Evolutionary conservation across 2,797 vertebrate species (phyloP).

Genomic region (Myoxocephalus aenaeus): DNA sequence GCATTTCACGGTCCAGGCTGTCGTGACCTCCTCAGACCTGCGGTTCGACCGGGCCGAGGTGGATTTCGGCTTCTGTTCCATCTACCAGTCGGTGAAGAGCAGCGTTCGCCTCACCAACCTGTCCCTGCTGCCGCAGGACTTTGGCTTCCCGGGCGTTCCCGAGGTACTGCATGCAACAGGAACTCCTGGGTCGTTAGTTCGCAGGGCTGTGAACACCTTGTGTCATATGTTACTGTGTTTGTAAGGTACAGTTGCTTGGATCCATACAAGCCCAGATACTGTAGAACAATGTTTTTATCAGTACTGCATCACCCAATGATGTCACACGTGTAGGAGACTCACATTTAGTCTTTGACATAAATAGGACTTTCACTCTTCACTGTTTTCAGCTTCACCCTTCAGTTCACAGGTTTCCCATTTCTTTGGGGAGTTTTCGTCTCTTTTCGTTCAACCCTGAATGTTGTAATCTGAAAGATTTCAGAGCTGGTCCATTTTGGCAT

Average conservation of each 20-base stretch:
- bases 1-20: constrained; percentile 86
- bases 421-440: not conserved
- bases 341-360: not conserved
- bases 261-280: constrained; percentile 8
- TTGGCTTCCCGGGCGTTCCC: constrained; percentile 89
- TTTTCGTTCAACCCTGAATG: not conserved
- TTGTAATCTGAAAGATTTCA: not conserved
- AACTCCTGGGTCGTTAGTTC: not conserved
- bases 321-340: not conserved
- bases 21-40: constrained; percentile 90
- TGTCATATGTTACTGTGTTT: constrained; percentile 5
- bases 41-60: constrained; percentile 83
- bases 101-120: constrained; percentile 85
- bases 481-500: not conserved
- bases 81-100: constrained; percentile 85
- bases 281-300: not conserved
- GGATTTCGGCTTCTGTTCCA: constrained; percentile 90
- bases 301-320: not conserved
- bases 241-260: not conserved
- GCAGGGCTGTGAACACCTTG: not conserved
- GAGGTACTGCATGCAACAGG: constrained; percentile 80
- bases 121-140: constrained; percentile 92
- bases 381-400: not conserved
- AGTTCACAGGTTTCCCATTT: not conserved
- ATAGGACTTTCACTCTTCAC: not conserved